A percentile compares a stretch with the other conserved stretches of the same genome.
Conservation (phyloP, 2,797 vertebrate species). For the Scolopax bukidnonensis region DNA sequence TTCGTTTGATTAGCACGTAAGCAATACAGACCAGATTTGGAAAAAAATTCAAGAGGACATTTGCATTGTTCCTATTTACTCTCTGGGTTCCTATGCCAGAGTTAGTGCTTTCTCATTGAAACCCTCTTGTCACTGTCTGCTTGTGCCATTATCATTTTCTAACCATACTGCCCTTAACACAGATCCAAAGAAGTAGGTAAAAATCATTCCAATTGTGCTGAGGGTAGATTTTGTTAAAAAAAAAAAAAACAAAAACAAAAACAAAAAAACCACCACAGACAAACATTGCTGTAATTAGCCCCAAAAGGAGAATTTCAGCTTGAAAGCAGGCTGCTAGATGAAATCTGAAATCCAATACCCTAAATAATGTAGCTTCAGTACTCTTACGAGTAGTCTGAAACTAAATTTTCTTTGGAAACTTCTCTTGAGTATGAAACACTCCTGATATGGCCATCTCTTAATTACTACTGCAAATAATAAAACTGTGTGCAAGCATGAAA, state of each 20-base stretch:
- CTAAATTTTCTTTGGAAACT: neutral
- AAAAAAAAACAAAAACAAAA: too few relatives aligned
- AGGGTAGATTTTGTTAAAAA: neutral
- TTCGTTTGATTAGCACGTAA: neutral
- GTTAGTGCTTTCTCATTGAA: neutral
- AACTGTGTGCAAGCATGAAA: neutral
- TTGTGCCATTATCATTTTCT: neutral
- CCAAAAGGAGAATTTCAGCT: neutral
- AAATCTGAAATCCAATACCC: neutral
- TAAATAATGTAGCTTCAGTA: neutral
- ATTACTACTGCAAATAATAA: neutral
- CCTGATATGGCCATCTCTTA: neutral
- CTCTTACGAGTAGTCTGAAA: neutral
- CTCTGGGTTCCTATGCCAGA: rapidly evolving
- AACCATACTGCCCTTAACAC: neutral
- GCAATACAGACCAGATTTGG: neutral
- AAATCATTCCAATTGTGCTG: neutral
- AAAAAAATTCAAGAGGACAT: neutral
- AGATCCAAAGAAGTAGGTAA: neutral
- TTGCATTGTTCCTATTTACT: neutral
- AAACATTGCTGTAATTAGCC: neutral
- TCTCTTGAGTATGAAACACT: neutral
- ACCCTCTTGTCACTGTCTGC: neutral
- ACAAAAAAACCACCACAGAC: neutral
- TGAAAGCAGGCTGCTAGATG: neutral